phyloP scores from a whole-genome alignment of 2,888 invertebrate species.

The Acrocyrtus sp. region DNA sequence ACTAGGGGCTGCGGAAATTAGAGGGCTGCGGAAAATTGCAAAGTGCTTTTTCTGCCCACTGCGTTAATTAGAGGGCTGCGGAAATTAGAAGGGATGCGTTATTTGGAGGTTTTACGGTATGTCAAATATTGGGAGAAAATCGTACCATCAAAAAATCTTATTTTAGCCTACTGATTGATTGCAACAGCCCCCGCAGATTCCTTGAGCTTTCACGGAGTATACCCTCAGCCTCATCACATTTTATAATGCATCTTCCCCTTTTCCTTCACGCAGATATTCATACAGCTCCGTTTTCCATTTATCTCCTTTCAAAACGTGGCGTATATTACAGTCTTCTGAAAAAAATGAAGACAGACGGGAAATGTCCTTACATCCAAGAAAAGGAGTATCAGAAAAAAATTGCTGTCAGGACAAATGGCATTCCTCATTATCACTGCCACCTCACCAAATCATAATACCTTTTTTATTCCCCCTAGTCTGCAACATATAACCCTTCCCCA shows the following conservation, averaged over 20 bases:
- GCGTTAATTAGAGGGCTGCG: too few species aligned
- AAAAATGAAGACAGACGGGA: not conserved
- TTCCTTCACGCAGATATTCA: not conserved
- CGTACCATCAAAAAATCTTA: not conserved
- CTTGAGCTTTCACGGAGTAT: not conserved
- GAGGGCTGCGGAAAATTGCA: too few species aligned
- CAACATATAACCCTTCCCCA: not conserved
- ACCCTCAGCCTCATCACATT: not conserved
- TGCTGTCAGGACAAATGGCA: constrained; percentile 3
- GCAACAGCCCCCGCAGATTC: not conserved
- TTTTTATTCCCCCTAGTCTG: not conserved
- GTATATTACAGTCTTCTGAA: not conserved
- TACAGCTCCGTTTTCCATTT: not conserved
- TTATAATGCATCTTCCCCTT: not conserved
- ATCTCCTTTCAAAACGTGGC: not conserved
- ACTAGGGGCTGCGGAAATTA: too few species aligned
- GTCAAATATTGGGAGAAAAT: too few species aligned
- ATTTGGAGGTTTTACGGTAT: too few species aligned
- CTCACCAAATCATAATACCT: not conserved
- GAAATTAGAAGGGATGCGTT: too few species aligned
- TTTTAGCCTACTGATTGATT: not conserved
- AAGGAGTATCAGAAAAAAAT: not conserved
- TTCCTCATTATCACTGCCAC: not conserved
- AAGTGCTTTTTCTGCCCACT: too few species aligned
- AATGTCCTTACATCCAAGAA: not conserved